Percentiles rank a stretch among this genome's conserved stretches.
Evolutionary conservation across 1,140 invertebrate species (phyloP).

Genomic region (Penaeus japonicus): DNA sequence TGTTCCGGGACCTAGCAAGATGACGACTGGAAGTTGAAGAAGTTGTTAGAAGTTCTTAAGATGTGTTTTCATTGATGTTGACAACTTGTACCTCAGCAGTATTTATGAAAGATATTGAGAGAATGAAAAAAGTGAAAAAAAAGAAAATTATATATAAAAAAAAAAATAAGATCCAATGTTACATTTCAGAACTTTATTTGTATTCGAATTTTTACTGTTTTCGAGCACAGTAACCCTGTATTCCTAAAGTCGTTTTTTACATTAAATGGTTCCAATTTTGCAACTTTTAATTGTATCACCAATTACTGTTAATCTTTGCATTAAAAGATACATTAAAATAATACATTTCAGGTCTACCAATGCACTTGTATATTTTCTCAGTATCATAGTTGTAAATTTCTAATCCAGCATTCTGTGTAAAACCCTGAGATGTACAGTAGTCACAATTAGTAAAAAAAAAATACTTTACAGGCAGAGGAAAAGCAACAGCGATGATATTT

Average conservation of each 20-base stretch:
- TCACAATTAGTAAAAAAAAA: background rate
- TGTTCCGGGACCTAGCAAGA: slow-evolving; percentile 26
- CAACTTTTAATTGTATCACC: too few species aligned
- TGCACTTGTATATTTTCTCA: too few species aligned
- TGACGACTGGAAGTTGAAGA: slow-evolving; percentile 28
- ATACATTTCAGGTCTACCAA: too few species aligned
- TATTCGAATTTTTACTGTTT: too few species aligned
- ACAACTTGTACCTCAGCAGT: background rate
- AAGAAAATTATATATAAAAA: background rate
- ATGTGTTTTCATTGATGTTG: background rate
- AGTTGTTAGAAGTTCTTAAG: background rate
- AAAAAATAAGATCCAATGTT: background rate
- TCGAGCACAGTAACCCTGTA: too few species aligned
- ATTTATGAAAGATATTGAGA: background rate
- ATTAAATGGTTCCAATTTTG: too few species aligned
- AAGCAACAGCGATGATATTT: background rate
- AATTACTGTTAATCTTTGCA: too few species aligned
- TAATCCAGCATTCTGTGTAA: too few species aligned
- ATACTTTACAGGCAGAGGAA: background rate
- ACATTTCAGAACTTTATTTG: background rate
- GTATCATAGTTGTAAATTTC: too few species aligned
- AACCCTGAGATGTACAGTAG: background rate
- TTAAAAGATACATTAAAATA: too few species aligned
- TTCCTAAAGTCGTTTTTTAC: too few species aligned
- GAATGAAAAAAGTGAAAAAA: background rate